Base-by-base conservation (phyloP, 2,888 invertebrate species). In the Trilocha varians region DNA sequence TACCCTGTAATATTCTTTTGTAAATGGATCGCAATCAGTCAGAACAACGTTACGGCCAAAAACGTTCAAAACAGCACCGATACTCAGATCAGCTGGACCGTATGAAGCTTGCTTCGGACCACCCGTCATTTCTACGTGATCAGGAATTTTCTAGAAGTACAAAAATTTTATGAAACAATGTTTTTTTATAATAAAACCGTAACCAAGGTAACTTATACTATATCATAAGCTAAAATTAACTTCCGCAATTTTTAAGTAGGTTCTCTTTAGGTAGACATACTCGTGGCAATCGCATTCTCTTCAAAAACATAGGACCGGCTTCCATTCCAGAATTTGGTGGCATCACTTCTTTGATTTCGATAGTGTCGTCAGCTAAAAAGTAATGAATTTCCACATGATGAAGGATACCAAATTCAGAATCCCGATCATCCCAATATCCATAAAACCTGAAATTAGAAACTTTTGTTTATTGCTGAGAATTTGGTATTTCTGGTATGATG, bases 361-460 rank as follows among this genome's bases (percentile, higher is more conserved):
- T 91, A 0, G 96, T 96, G 58, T 95, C 94, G 61, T 97, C 96
- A 0, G 93, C 91, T 37, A 97, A 82, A 75, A 92, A 96, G 65
- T 94, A 97, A 61, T 93, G 91, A 11, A 98, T 83, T 62, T 95
- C 92, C 45, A 97, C 75, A 55, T 91, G 86, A 50, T 96, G 92
- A 16, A 95, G 73, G 43, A 91, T 90, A 0, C 97, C 97, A 62
- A 91, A 91, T 62, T 91, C 89, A 1, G 89, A 90, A 9, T 90
- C 88, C 1, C 91, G 88, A 65, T 97, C 96, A 63, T 97, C 95
- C 97, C 97, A 97, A 65, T 93, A 95, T 13, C 93, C 96, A 59
- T 89, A 90, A 71, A 97, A 97, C 53, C 93, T 90, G 32, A 13
- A 18, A 18, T 18, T 18, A n/a, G n/a, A n/a, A n/a, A n/a, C n/a